phyloP scores from a whole-genome alignment of 2,797 vertebrate genomes.

The Taeniopygia guttata region DNA sequence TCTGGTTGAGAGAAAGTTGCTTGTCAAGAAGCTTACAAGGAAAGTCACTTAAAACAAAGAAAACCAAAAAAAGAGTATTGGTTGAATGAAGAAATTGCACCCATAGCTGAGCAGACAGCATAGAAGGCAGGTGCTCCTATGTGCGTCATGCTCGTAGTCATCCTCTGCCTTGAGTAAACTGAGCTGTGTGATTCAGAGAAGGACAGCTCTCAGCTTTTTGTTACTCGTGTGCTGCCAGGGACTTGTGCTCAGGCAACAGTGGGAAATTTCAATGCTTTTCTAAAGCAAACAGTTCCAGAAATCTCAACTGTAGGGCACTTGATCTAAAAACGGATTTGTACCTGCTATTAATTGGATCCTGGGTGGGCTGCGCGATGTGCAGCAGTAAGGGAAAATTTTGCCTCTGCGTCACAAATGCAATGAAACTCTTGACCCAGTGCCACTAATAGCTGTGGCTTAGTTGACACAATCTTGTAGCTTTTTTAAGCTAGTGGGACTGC shows the following conservation, averaged over 20 bases:
- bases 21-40: not conserved
- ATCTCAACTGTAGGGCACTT: not conserved
- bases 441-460: constrained; percentile 13
- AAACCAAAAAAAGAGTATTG: not conserved
- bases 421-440: constrained; percentile 28
- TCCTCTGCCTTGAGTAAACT: not conserved
- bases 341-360: constrained; percentile 17
- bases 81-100: not conserved
- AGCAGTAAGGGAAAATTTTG: not conserved
- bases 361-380: not conserved
- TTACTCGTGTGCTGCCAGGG: not conserved
- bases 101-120: not conserved
- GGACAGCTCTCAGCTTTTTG: not conserved
- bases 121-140: accelerated
- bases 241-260: not conserved
- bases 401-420: not conserved
- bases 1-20: not conserved
- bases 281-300: not conserved
- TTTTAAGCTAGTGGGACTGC: not conserved
- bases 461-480: not conserved
- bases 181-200: not conserved
- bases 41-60: not conserved
- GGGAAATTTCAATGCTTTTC: not conserved
- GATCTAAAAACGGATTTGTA: constrained; percentile 15
- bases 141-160: accelerated